Evolutionary conservation across 2,888 invertebrate genomes (phyloP).

Genomic region (Hydropsyche betteni): DNA sequence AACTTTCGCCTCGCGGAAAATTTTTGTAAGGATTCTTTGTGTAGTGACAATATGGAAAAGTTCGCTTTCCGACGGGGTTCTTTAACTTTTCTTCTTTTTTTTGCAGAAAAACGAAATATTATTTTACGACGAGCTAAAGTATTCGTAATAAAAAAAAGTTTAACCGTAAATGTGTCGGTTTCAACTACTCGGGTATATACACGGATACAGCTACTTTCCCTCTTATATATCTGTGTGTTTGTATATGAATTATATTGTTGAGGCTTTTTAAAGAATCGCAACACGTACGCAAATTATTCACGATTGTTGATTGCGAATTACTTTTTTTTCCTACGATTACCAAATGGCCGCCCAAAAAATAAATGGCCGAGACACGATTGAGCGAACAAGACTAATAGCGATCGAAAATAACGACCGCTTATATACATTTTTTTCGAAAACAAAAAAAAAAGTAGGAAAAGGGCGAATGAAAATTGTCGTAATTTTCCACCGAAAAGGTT

Average conservation of each 20-base stretch:
- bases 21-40: not conserved
- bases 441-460: slow-evolving; percentile 10
- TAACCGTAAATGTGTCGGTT: slow-evolving; percentile 2
- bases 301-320: slow-evolving; percentile 41
- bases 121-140: slow-evolving; percentile 11
- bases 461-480: slow-evolving; percentile 18
- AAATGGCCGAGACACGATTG: not conserved
- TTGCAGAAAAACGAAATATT: slow-evolving; percentile 6
- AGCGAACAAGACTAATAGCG: slow-evolving; percentile 11
- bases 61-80: not conserved
- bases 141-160: slow-evolving; percentile 11
- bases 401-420: not conserved
- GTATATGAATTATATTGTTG: too few species aligned
- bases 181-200: not conserved
- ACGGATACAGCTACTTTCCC: too few species aligned
- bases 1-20: slow-evolving; percentile 21
- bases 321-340: not conserved
- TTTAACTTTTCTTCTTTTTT: not conserved
- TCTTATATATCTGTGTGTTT: too few species aligned
- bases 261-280: slow-evolving; percentile 1
- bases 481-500: slow-evolving; percentile 15
- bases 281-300: slow-evolving; percentile 33
- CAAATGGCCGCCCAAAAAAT: not conserved
- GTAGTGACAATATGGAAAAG: not conserved
- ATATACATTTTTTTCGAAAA: not conserved